Evolutionary conservation across 2,797 vertebrate genomes (phyloP), one percentile per base, ranked within the genome.

Genomic region (Poeciliopsis paucimaculata): DNA sequence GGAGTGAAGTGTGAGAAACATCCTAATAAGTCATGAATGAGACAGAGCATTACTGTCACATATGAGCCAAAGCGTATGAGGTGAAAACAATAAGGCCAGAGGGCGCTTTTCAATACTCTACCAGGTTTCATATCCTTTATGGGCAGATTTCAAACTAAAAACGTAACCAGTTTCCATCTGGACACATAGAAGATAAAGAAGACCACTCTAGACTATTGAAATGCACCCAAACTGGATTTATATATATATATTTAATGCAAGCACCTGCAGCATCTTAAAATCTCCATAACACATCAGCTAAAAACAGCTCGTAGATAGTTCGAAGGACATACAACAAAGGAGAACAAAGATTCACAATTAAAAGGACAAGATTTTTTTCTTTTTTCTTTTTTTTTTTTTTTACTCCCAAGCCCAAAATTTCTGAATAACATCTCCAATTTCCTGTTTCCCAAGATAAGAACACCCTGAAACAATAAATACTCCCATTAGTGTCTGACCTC

Each of bases 311-410:
- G 90, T 89, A 89, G 81, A 91, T 86, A 86, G 71, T 87, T 93
- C 73, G 91, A 90, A 95, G 77, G 91, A 95, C 93, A 92, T 77
- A 92, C 86, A 91, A 95, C 91, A 92, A 79, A 94, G 93, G 85
- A 95, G 89, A 94, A 95, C 90, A 91, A 94, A 94, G 89, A 93
- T 94, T 95, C 94, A 96, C 95, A 95, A 95, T 90, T 95, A 92
- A 94, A 47, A 91, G 88, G 93, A 95, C 93, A 90, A 83, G 92
- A 90, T 80, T 90, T 81, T 87, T 47, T 4, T 18, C 16, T 53
- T 2, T 20, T 18, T 80, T 90, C n/a, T 81, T 87, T 20, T 16
- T 47, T 18, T 47, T 47, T 8, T 51, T 36, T 82, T 87, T 31
- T 36, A 88, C 86, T 90, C 81, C 7, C 79, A 91, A 72, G 87